Percentiles rank a stretch among this genome's conserved stretches.
Conservation (phyloP, 2,888 invertebrate genomes). For the Hypomecis punctinalis region DNA sequence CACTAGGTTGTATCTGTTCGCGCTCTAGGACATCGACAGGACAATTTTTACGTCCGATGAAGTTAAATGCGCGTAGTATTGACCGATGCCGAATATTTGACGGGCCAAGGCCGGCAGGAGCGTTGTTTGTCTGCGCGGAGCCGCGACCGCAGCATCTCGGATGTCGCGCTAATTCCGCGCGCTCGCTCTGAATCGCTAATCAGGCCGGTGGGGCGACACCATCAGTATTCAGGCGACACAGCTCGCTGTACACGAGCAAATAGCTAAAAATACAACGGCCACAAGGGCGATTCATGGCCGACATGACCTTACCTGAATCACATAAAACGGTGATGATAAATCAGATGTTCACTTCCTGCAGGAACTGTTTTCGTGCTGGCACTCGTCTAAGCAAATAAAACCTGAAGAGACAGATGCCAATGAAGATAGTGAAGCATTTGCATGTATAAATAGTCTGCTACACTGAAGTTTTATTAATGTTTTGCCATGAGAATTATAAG, state of each 20-base stretch:
- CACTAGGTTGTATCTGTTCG: slow-evolving; percentile 26
- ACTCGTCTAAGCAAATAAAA: slow-evolving; percentile 37
- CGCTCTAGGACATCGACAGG: slow-evolving; percentile 32
- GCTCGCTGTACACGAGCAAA: slow-evolving; percentile 63
- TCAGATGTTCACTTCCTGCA: slow-evolving; percentile 63
- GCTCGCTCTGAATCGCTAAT: slow-evolving; percentile 76
- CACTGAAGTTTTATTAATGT: slow-evolving; percentile 41
- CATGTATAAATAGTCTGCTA: slow-evolving; percentile 38
- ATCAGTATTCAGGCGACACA: slow-evolving; percentile 75
- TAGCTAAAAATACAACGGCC: slow-evolving; percentile 79
- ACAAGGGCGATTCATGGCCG: slow-evolving; percentile 77
- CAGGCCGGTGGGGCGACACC: slow-evolving; percentile 46
- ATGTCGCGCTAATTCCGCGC: slow-evolving; percentile 80
- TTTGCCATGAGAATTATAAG: slow-evolving; percentile 12
- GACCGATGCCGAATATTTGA: slow-evolving; percentile 32
- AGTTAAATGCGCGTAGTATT: slow-evolving; percentile 24
- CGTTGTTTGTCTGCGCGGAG: slow-evolving; percentile 21
- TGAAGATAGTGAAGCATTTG: slow-evolving; percentile 38
- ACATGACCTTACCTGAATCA: slow-evolving; percentile 72
- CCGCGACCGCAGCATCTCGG: slow-evolving; percentile 63
- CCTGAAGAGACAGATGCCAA: slow-evolving; percentile 41
- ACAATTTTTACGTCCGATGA: slow-evolving; percentile 23
- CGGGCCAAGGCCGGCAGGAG: slow-evolving; percentile 32
- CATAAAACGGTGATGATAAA: slow-evolving; percentile 62
- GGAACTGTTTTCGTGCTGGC: slow-evolving; percentile 41